These are phyloP conservation scores for Dastarcus helophoroides DNA, from an alignment of 2,888 invertebrate species.

Conservation along the genomic window DNA sequence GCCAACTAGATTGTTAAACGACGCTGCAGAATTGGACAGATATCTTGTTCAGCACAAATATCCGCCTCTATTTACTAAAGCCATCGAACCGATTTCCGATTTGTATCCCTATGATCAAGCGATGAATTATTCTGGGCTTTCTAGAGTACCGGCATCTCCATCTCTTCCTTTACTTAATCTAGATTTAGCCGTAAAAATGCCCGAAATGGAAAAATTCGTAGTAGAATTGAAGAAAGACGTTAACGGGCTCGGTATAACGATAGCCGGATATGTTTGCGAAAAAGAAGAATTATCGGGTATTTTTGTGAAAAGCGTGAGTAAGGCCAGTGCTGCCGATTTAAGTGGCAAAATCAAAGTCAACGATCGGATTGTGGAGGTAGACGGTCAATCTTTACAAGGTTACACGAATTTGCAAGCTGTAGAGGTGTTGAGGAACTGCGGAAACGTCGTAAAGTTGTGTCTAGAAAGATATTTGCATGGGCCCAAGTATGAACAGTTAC, in stretches of 20 bases:
- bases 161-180: conserved; percentile 40
- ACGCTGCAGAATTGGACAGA: conserved; percentile 76
- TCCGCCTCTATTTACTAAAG: conserved; percentile 52
- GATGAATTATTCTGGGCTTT: conserved; percentile 22
- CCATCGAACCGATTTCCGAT: conserved; percentile 17
- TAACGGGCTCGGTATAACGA: conserved; percentile 89
- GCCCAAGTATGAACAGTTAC: conserved; percentile 78
- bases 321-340: conserved; percentile 89
- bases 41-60: conserved; percentile 77
- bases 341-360: conserved; percentile 92
- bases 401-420: conserved; percentile 97
- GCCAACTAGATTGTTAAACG: conserved; percentile 64
- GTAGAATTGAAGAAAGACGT: conserved; percentile 89
- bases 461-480: conserved; percentile 84
- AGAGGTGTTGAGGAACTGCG: conserved; percentile 89
- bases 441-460: conserved; percentile 77
- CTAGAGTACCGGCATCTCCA: conserved; percentile 35
- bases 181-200: conserved; percentile 52
- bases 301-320: conserved; percentile 95
- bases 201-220: conserved; percentile 89
- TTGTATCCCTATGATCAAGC: conserved; percentile 34
- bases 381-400: conserved; percentile 86
- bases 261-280: conserved; percentile 93
- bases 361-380: conserved; percentile 97
- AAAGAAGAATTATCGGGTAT: conserved; percentile 98